Evolutionary conservation across 2,888 invertebrate genomes (phyloP).

Genomic region (Stenodema calcarata): DNA sequence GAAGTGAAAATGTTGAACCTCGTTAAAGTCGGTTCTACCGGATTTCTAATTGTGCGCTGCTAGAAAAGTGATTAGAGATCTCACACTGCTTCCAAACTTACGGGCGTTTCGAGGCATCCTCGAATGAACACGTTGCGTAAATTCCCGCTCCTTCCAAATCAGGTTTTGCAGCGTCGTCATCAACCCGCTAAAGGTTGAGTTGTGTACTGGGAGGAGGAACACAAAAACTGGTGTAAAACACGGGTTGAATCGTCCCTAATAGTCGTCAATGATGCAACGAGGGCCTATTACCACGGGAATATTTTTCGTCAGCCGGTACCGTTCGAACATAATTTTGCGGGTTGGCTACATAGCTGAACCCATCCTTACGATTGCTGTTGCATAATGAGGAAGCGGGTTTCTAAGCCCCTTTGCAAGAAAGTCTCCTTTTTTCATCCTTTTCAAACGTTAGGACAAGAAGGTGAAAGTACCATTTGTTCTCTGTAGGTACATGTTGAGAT

Average conservation of each 20-base stretch:
- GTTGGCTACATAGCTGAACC: neutral
- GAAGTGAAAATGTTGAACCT: neutral
- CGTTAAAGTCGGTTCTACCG: neutral
- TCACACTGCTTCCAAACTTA: neutral
- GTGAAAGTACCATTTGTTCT: neutral
- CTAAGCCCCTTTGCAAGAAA: too few relatives aligned
- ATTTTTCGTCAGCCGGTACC: neutral
- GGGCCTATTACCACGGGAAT: neutral
- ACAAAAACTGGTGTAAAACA: neutral
- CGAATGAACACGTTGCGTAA: neutral
- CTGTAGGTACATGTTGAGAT: neutral
- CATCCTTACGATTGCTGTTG: neutral
- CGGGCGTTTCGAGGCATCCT: neutral
- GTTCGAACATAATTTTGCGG: neutral
- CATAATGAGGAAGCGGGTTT: neutral
- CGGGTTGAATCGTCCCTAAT: neutral
- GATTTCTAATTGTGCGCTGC: neutral
- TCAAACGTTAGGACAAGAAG: neutral
- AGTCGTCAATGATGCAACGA: neutral
- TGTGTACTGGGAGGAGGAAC: too few relatives aligned
- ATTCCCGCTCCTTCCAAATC: neutral
- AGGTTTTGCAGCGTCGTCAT: neutral
- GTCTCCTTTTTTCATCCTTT: neutral
- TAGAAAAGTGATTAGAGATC: neutral
- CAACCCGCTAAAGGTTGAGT: neutral